A percentile compares a stretch with the other conserved stretches of the same genome.
Conservation (phyloP, 2,797 vertebrate genomes). For the Paratrypauchen microcephalus region DNA sequence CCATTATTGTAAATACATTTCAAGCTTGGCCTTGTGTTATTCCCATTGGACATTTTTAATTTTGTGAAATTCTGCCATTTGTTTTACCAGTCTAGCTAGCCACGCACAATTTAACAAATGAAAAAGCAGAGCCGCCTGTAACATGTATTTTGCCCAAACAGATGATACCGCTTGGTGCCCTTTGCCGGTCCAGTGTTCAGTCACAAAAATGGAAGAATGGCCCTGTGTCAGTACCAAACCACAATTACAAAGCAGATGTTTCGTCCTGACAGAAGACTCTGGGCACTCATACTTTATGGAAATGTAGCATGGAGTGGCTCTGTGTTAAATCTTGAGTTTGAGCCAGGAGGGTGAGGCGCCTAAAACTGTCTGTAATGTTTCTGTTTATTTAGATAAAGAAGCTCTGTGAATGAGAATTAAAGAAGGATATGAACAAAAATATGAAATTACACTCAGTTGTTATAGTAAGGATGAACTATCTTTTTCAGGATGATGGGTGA, state of each 20-base stretch:
- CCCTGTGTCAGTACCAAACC: constrained; percentile 49
- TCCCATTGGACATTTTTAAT: not conserved
- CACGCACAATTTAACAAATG: constrained; percentile 39
- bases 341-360: constrained; percentile 42
- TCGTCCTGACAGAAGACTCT: constrained; percentile 30
- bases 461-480: not conserved
- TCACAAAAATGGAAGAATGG: constrained; percentile 50
- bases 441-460: not conserved
- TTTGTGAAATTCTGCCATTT: constrained; percentile 26
- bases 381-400: constrained; percentile 12
- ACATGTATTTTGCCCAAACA: constrained; percentile 53
- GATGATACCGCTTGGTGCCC: constrained; percentile 14
- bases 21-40: not conserved
- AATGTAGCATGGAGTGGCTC: constrained; percentile 8
- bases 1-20: not conserved
- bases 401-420: constrained; percentile 2
- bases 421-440: not conserved
- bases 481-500: not conserved
- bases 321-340: constrained; percentile 24
- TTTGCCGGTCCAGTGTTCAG: constrained; percentile 28
- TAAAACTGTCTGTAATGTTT: constrained; percentile 13
- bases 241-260: constrained; percentile 71
- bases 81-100: constrained; percentile 18
- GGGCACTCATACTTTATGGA: constrained; percentile 34
- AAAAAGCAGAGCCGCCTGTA: constrained; percentile 32